These are phyloP conservation scores for Miichthys miiuy DNA, from an alignment of 2,797 vertebrate genomes.

Conservation along the genomic window DNA sequence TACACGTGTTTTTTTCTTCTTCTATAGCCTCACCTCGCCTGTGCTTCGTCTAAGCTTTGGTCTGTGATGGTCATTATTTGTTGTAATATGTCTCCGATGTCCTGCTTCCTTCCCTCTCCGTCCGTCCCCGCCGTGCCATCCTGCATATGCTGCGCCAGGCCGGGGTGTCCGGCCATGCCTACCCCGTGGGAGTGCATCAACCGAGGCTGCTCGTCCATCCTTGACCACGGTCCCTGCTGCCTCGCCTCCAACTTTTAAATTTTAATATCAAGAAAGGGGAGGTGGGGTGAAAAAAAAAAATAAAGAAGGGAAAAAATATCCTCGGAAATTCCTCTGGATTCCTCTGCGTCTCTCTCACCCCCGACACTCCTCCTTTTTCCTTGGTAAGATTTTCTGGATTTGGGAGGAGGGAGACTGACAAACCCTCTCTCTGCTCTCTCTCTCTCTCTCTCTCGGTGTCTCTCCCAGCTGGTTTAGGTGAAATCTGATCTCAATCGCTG, in stretches of 20 bases:
- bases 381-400: conserved; percentile 84
- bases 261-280: conserved; percentile 46
- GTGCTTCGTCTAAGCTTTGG: conserved; percentile 98
- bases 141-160: conserved; percentile 98
- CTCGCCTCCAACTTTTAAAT: conserved; percentile 81
- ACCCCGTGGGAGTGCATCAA: conserved; percentile 98
- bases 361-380: conserved; percentile 82
- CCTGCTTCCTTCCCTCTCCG: conserved; percentile 97
- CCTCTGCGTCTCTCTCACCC: conserved; percentile 74
- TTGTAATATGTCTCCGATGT: conserved; percentile 99
- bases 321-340: conserved; percentile 84
- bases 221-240: conserved; percentile 77
- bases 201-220: conserved; percentile 96
- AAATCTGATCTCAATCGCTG: conserved; percentile 89
- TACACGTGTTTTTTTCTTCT: conserved; percentile 32
- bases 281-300: not conserved
- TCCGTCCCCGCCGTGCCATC: conserved; percentile 94
- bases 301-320: conserved; percentile 72
- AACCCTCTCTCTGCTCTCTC: conserved; percentile 63
- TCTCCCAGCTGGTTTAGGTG: conserved; percentile 85
- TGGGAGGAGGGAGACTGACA: conserved; percentile 83
- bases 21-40: conserved; percentile 91
- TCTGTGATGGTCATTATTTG: conserved; percentile 99
- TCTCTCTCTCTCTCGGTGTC: conserved; percentile 60
- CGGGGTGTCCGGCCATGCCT: conserved; percentile 97